Evolutionary conservation across 2,888 invertebrate species (phyloP), one percentile per base, ranked within the genome.

Genomic region (Ennomos erosarius): DNA sequence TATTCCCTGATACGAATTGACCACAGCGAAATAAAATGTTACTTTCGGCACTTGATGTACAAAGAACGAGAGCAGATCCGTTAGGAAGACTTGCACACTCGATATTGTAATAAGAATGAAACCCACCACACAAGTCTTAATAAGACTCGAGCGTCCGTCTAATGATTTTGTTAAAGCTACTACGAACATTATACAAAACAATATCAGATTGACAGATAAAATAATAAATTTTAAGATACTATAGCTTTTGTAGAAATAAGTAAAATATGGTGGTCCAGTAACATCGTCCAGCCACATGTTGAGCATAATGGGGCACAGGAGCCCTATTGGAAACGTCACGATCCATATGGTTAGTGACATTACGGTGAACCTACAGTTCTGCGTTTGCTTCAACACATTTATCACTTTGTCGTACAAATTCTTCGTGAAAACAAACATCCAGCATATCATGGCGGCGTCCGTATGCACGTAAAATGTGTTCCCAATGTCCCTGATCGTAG

Each of bases 401-500:
- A 88, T 79, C 8, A 87, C 75, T 71, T 87, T 87, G 12, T 85
- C 78, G 62, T 87, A 88, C 8, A 90, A 62, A 52, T 86, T 83
- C 61, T 83, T 86, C 0, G 85, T 82, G 57, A 85, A 88, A 1
- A 87, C 58, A 39, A 84, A 84, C 86, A 87, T 89, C 77, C 86
- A 83, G 10, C 75, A 72, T 0, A 87, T 62, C 0, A 88, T 51
- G 0, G 77, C 80, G 0, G 78, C 72, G 38, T 90, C 89, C 0
- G 79, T 79, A 36, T 83, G 82, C 3, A 79, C 39, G 57, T 84
- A 87, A 0, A 77, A 13, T 0, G 74, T 64, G 12, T 68, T 79
- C 0, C 71, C 43, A 0, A 71, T 10, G 13, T 72, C 62, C 6
- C 65, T 11, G 9, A 40, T 4, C 11, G 0, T 12, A 3, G 9